Evolutionary conservation across 2,797 vertebrate species (phyloP).

Genomic region (Catamblyrhynchus diadema): DNA sequence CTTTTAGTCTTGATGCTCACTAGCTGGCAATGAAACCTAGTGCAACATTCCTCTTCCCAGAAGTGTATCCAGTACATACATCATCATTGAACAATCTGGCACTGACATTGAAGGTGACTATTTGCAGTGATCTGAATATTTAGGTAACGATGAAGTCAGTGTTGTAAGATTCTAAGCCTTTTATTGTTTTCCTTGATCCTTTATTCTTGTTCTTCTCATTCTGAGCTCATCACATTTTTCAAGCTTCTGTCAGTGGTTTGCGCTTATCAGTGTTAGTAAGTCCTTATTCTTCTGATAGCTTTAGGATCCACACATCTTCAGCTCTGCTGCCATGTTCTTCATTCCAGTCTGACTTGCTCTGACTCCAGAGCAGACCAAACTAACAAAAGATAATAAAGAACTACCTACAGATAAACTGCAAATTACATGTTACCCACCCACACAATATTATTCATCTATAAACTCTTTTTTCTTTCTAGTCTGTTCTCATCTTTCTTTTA

Average conservation of each 20-base stretch:
- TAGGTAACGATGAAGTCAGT: conserved; percentile 46
- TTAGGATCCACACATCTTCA: conserved; percentile 67
- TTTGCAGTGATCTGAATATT: conserved; percentile 33
- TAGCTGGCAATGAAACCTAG: conserved; percentile 35
- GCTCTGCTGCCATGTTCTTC: conserved; percentile 76
- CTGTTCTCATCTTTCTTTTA: not conserved
- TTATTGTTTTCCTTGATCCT: conserved; percentile 43
- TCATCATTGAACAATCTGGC: not conserved
- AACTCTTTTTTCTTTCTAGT: not conserved
- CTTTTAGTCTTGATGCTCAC: not conserved
- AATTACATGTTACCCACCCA: conserved; percentile 19
- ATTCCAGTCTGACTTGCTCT: conserved; percentile 79
- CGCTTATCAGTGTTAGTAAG: conserved; percentile 37
- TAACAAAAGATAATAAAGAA: conserved; percentile 84
- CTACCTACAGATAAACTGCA: conserved; percentile 60
- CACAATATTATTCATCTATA: not conserved
- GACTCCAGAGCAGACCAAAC: conserved; percentile 84
- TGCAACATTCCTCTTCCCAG: not conserved
- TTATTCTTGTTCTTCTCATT: conserved; percentile 57
- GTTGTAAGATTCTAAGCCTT: conserved; percentile 25
- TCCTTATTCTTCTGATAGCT: conserved; percentile 61
- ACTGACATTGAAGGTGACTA: conserved; percentile 26
- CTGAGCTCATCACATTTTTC: conserved; percentile 44
- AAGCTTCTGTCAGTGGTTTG: conserved; percentile 58
- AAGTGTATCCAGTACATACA: not conserved